Conservation (phyloP, 2,113 vertebrate species). For the Chionomys nivalis region DNA sequence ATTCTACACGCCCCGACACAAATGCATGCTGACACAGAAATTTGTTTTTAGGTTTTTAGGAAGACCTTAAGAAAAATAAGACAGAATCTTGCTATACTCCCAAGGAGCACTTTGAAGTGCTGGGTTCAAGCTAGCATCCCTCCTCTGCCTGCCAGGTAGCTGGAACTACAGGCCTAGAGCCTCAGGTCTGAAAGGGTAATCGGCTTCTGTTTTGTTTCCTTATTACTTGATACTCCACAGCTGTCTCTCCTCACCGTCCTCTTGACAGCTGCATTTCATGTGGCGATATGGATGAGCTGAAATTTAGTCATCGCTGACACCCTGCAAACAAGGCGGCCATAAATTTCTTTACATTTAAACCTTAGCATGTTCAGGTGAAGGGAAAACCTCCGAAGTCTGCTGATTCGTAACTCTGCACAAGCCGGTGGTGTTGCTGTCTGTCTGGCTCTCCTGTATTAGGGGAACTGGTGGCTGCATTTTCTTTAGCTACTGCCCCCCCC, state of each 20-base stretch:
- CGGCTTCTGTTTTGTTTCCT: background rate
- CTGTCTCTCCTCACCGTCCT: background rate
- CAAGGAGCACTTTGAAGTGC: background rate
- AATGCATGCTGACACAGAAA: background rate
- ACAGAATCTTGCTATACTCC: background rate
- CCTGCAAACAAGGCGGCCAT: background rate
- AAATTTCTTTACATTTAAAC: background rate
- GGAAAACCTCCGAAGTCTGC: background rate
- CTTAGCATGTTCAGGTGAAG: background rate
- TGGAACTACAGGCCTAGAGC: background rate
- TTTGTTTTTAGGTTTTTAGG: background rate
- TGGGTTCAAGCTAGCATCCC: background rate
- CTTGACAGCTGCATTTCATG: background rate
- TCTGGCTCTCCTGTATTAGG: background rate
- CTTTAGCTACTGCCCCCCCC: background rate
- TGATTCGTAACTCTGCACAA: background rate
- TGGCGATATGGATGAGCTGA: background rate
- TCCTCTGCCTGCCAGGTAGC: background rate
- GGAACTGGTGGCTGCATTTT: background rate
- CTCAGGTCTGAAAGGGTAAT: background rate
- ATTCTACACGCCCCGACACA: background rate
- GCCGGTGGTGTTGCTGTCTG: background rate
- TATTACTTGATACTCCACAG: background rate
- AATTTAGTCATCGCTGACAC: background rate
- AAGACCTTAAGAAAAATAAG: background rate